Percentiles rank a stretch among this genome's conserved stretches.
Conservation (phyloP, 2,113 vertebrate genomes). For the Calypte anna region DNA sequence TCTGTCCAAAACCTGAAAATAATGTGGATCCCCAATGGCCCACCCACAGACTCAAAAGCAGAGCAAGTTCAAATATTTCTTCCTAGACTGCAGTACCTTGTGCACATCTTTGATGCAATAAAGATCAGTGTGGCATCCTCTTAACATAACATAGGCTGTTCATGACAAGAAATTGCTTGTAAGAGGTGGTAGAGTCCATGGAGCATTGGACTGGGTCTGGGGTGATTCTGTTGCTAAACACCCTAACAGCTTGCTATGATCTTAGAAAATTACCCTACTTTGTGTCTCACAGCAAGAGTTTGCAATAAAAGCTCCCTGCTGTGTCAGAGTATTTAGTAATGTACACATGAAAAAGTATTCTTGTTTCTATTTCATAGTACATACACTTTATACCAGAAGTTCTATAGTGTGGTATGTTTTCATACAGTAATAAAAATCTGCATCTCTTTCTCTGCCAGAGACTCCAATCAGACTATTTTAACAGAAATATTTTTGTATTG, state of each 20-base stretch:
- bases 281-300: background rate
- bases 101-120: background rate
- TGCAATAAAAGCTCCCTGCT: background rate
- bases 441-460: background rate
- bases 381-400: background rate
- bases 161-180: background rate
- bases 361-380: background rate
- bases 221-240: background rate
- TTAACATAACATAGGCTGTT: background rate
- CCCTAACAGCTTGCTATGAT: background rate
- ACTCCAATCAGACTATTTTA: background rate
- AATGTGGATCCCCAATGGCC: background rate
- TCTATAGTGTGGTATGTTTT: background rate
- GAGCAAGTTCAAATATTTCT: background rate
- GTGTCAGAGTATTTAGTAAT: background rate
- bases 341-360: background rate
- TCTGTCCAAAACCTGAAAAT: conserved; percentile 33
- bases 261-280: background rate
- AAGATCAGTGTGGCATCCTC: background rate
- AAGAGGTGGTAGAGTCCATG: background rate
- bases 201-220: background rate
- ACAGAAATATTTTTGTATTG: background rate
- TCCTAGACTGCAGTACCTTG: background rate
- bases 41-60: conserved; percentile 39
- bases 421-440: background rate